Evolutionary conservation across 2,888 invertebrate genomes (phyloP), one percentile per base, ranked within the genome.

Genomic region (Lasioglossum figueresi): DNA sequence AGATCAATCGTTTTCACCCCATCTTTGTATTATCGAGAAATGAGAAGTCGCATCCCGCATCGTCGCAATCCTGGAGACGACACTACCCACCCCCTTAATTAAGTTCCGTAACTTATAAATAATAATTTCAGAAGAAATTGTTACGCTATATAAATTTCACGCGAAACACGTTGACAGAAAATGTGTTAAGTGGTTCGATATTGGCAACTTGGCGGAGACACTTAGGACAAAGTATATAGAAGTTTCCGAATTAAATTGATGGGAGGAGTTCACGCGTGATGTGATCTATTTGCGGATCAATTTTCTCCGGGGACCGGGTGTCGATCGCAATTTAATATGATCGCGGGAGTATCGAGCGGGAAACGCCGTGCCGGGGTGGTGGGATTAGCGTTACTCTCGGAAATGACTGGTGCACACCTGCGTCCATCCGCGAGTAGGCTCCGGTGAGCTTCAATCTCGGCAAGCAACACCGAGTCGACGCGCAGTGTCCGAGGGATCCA

Each of bases 351-450:
- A 66, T 66, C 66, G 16, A 34, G 31, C 31, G 66, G 19, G 34
- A 6, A 34, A 23, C 52, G 3, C 8, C 8, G 52, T 23, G 23
- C 2, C 8, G 52, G 0, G 19, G 10, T 34, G 34, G 34, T 4
- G 37, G 34, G 66, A 68, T 68, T 68, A 68, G 8, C 37, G 34
- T 68, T 68, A 23, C 66, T 37, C 66, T 37, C 66, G 66, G 34
- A 68, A 68, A 68, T 68, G 37, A 68, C 34, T 68, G 34, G 16
- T 37, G 34, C 66, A 68, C 66, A 37, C 10, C 66, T 68, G 66
- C 23, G 66, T 23, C 66, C 66, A 68, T 68, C 23, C 37, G 66
- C 37, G 66, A 37, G 66, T 23, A 23, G 10, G 37, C 66, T 16
- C 63, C 16, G 27, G 16, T 63, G 66, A 37, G 34, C 34, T 68